Evolutionary conservation across 2,113 vertebrate genomes (phyloP), one percentile per base, ranked within the genome.

Genomic region (Cyphomyrus plagiostoma): DNA sequence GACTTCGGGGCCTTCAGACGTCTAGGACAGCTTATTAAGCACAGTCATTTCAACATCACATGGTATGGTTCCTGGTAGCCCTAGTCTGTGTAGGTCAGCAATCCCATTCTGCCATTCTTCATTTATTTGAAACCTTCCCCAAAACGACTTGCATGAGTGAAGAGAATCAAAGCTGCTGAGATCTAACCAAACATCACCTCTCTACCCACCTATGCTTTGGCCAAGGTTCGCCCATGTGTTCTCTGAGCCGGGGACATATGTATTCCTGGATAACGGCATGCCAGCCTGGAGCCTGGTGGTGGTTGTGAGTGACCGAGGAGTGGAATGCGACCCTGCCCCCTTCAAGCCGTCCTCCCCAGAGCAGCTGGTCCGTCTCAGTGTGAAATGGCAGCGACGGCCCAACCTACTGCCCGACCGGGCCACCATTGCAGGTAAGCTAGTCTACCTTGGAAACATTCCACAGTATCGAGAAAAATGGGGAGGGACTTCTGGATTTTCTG

Each of bases 201-300:
- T 48, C 82, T 84, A 21, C 82, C 82, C 23, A 35, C 46, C 23
- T n/a, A 10, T 53, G 19, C 49, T 39, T 1, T 30, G 53, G 53
- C 7, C 8, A 89, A 99, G 98, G 94, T 99, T 99, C 95, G 97
- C 97, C 7, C 97, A 98, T 39, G 95, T 96, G 92, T 99, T 99
- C 92, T 93, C 95, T 53, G 97, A 97, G 39, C 92, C 95, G 0
- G 98, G 98, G 17, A 98, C 95, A 0, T 99, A 97, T 0, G 96
- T 97, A 50, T 97, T 99, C 92, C 91, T 92, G 90, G 98, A 98
- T 92, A 98, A 93, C 0, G 95, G 92, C 0, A 11, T 95, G 9
- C 93, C 96, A 0, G 95, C 98, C 2, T 95, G 91, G 92, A 95
- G 96, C 23, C 66, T 97, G 0, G 94, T 98, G 6, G 97, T 98